Evolutionary conservation across 1,140 invertebrate genomes (phyloP), one percentile per base, ranked within the genome.

Genomic region (Drosophila bipectinata): DNA sequence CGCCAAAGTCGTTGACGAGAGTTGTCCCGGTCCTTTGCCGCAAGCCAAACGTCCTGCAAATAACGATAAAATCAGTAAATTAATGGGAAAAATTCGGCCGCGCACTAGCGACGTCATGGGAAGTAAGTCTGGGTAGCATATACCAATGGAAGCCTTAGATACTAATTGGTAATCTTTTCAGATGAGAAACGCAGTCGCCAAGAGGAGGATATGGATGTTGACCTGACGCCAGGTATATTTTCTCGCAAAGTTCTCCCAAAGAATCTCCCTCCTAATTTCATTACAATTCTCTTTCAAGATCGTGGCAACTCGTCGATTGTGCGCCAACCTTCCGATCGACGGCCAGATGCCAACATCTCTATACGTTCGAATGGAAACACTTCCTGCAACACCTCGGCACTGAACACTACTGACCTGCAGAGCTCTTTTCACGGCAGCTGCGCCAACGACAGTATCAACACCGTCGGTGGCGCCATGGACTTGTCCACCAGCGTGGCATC

Each of bases 1-100:
- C 93, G 95, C 96, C 18, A 95, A 95, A 87, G 92, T 94, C 8
- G 94, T 98, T 57, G 97, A 98, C 73, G 97, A 98, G 92, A 94
- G 93, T 78, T 98, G 97, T 91, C 96, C 96, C 12, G 96, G 97
- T 5, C 96, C 96, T 63, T 92, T 96, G 61, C 93, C 94, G 49
- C 91, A 94, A 93, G 77, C 90, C 5, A 83, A 96, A 95, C 79
- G 94, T 95, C 91, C 94, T 93, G 76, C 81, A 48, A 93, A 94
- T 60, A 92, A 92, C 26, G 93, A 94, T 91, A 92, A 95, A 60
- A 95, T 96, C 72, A 96, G 94, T 67, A 94, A 96, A 92, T 92
- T 96, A 55, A 96, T 96, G 94, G 95, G 95, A 74, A 94, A 94
- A 78, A 96, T 96, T 73, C 93, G 94, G 59, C 94, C 94, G 79